A percentile compares a stretch with the other conserved stretches of the same genome.
These are phyloP conservation scores for Tachystola acroxantha DNA, from an alignment of 2,888 invertebrate genomes.

Conservation along the genomic window DNA sequence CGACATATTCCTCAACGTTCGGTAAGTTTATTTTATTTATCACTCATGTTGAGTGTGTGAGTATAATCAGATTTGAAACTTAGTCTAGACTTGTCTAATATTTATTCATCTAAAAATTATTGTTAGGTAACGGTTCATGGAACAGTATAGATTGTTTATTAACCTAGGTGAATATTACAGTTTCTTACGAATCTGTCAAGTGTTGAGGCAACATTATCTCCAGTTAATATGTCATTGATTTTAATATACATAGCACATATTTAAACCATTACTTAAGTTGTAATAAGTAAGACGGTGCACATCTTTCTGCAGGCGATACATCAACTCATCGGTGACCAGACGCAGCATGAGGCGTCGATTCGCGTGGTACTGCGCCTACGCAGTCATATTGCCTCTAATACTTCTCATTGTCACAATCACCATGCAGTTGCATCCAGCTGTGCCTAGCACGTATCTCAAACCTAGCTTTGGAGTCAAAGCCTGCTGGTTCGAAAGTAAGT, in stretches of 20 bases:
- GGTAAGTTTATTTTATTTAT: constrained; percentile 65
- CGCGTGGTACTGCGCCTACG: constrained; percentile 78
- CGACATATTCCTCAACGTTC: constrained; percentile 79
- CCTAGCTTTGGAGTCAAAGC: constrained; percentile 77
- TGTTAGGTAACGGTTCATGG: too few species aligned
- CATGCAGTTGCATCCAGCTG: constrained; percentile 79
- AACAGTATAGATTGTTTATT: too few species aligned
- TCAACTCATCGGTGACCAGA: constrained; percentile 54
- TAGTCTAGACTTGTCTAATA: too few species aligned
- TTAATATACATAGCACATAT: too few species aligned
- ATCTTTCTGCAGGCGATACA: constrained; percentile 53
- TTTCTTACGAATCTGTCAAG: too few species aligned
- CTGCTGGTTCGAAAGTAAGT: constrained; percentile 82
- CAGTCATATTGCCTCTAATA: constrained; percentile 70
- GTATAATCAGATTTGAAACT: too few species aligned
- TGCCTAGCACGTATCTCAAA: constrained; percentile 78
- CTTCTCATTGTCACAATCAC: constrained; percentile 75
- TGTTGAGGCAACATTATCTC: too few species aligned
- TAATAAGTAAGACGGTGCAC: constrained; percentile 1
- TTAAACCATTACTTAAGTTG: too few species aligned
- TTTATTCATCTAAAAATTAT: too few species aligned
- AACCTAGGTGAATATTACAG: too few species aligned
- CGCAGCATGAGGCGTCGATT: constrained; percentile 69
- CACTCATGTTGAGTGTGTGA: too few species aligned
- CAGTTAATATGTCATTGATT: too few species aligned